These are phyloP conservation scores for Drosophila willistoni DNA, from an alignment of 1,140 invertebrate genomes.

Conservation along the genomic window DNA sequence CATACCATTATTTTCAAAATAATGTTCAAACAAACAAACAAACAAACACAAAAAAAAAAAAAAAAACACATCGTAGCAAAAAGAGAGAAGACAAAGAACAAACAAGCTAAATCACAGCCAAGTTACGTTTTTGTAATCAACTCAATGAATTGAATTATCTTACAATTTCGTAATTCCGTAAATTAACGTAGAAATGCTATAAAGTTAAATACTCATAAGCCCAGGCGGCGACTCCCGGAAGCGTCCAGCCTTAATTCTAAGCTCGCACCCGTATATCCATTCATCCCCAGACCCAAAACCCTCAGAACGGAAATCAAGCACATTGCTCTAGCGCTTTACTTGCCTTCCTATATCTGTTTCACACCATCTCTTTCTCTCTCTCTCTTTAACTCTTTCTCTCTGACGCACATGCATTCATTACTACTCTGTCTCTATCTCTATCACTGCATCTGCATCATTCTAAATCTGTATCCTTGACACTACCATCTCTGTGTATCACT, in stretches of 20 bases:
- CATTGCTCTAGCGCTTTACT: constrained; percentile 26
- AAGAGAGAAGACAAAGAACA: constrained; percentile 37
- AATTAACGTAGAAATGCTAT: constrained; percentile 50
- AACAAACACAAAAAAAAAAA: no score
- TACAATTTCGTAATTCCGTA: constrained; percentile 20
- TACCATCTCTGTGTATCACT: constrained; percentile 31
- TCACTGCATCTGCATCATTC: constrained; percentile 26
- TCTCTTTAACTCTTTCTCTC: no score
- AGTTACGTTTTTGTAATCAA: constrained; percentile 45
- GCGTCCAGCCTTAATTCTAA: constrained; percentile 69
- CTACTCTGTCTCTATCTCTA: constrained; percentile 15
- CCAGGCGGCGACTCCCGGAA: constrained; percentile 27
- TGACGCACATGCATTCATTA: constrained; percentile 22
- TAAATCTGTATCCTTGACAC: constrained; percentile 25
- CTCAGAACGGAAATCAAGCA: constrained; percentile 26
- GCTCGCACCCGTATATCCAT: constrained; percentile 44
- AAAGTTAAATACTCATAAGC: constrained; percentile 73
- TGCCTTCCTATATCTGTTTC: constrained; percentile 44
- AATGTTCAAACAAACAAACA: constrained; percentile 19
- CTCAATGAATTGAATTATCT: constrained; percentile 58
- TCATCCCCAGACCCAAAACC: background rate
- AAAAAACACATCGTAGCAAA: constrained; percentile 42
- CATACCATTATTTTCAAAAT: constrained; percentile 38
- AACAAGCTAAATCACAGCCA: constrained; percentile 40
- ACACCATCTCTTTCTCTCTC: background rate